Conservation (phyloP, 2,113 vertebrate genomes). For the Cephalopholis sonnerati region DNA sequence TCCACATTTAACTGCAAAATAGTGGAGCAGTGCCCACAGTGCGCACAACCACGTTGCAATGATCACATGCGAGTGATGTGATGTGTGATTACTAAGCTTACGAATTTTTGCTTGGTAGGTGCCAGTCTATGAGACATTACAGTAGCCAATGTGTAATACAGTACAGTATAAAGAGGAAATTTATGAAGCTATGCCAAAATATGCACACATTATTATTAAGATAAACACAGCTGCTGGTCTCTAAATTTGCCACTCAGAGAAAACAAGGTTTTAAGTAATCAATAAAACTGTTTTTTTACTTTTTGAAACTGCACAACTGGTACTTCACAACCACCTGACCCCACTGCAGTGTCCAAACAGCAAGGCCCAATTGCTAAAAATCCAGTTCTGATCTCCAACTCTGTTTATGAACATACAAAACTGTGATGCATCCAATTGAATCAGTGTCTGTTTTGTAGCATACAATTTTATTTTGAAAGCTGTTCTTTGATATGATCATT, state of each 20-base stretch:
- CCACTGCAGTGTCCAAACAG: neutral
- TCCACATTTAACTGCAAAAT: neutral
- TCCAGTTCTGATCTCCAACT: neutral
- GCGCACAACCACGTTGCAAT: neutral
- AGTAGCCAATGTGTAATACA: too few relatives aligned
- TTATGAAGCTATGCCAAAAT: neutral
- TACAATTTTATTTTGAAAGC: neutral
- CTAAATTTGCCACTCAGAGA: neutral
- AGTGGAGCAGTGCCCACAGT: neutral
- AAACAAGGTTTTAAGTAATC: neutral
- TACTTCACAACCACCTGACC: neutral
- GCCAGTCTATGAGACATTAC: neutral
- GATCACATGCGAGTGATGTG: neutral
- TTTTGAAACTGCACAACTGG: too few relatives aligned
- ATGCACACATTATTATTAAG: neutral
- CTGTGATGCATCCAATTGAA: neutral
- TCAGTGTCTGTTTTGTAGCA: neutral
- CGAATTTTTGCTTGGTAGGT: too few relatives aligned
- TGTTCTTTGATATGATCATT: neutral
- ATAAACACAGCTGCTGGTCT: neutral
- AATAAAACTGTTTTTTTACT: too few relatives aligned
- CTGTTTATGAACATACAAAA: neutral
- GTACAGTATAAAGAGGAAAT: neutral
- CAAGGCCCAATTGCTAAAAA: neutral
- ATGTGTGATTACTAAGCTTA: too few relatives aligned